These are phyloP conservation scores for Labrus mixtus DNA, from an alignment of 2,113 vertebrate genomes.

Conservation along the genomic window DNA sequence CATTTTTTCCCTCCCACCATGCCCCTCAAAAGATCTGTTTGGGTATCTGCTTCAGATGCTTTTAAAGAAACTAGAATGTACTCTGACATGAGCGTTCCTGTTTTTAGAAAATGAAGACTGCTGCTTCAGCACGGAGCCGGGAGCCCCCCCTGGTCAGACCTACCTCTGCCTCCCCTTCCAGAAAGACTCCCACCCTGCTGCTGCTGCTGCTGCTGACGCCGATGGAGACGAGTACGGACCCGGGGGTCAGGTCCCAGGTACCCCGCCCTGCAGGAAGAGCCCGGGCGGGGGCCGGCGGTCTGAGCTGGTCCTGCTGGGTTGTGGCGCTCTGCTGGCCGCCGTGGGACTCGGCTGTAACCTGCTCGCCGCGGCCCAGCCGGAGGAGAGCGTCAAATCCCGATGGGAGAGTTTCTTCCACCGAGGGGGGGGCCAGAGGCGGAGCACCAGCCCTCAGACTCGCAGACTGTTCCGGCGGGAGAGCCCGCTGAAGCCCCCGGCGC, in stretches of 20 bases:
- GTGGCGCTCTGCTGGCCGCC: slow-evolving; percentile 92
- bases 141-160: slow-evolving; percentile 86
- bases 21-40: too few relatives aligned
- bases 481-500: slow-evolving; percentile 81
- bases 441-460: slow-evolving; percentile 90
- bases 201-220: slow-evolving; percentile 74
- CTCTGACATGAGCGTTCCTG: neutral
- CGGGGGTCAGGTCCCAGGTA: slow-evolving; percentile 86
- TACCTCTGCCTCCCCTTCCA: slow-evolving; percentile 97
- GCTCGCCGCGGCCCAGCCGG: slow-evolving; percentile 86
- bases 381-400: slow-evolving; percentile 87
- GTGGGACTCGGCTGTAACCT: slow-evolving; percentile 93
- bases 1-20: too few relatives aligned
- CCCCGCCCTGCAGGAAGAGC: slow-evolving; percentile 89
- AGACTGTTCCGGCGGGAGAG: slow-evolving; percentile 93
- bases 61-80: neutral
- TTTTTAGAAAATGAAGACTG: slow-evolving; percentile 91
- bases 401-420: slow-evolving; percentile 94
- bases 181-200: slow-evolving; percentile 81
- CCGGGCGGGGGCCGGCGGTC: slow-evolving; percentile 87
- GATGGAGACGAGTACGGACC: slow-evolving; percentile 86
- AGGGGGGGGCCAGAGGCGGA: slow-evolving; percentile 85
- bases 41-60: too few relatives aligned
- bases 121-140: slow-evolving; percentile 82
- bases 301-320: slow-evolving; percentile 91